Evolutionary conservation across 2,797 vertebrate genomes (phyloP).

Genomic region (Myotis findleyi): DNA sequence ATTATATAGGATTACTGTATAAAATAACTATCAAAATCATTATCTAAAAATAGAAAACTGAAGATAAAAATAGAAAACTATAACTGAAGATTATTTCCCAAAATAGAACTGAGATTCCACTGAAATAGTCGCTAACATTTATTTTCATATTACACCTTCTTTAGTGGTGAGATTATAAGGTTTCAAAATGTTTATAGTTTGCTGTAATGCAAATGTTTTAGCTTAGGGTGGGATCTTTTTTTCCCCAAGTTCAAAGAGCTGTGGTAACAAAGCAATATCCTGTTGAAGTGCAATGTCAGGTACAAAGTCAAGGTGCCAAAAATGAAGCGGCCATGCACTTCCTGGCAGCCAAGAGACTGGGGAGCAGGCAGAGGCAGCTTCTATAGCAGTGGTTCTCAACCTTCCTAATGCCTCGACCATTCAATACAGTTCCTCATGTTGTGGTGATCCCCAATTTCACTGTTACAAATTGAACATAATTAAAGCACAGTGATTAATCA

Average conservation of each 20-base stretch:
- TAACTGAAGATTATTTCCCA: conserved; percentile 20
- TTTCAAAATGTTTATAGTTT: conserved; percentile 64
- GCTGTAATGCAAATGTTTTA: conserved; percentile 59
- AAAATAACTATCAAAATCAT: conserved; percentile 17
- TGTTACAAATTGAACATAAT: too few relatives aligned
- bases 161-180: conserved; percentile 50
- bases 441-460: too few relatives aligned
- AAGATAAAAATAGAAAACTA: conserved; percentile 5
- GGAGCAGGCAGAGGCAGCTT: not conserved
- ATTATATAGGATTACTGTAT: not conserved
- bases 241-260: conserved; percentile 66
- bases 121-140: conserved; percentile 26
- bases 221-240: conserved; percentile 39
- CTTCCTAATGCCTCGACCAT: too few relatives aligned
- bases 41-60: conserved; percentile 48
- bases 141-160: conserved; percentile 38
- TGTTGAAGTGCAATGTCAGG: conserved; percentile 41
- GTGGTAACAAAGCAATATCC: conserved; percentile 71
- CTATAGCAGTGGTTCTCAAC: not conserved
- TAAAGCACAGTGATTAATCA: too few relatives aligned
- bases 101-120: conserved; percentile 44
- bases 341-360: not conserved
- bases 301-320: conserved; percentile 69
- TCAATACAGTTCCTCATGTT: too few relatives aligned
- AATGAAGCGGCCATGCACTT: conserved; percentile 28